Conservation (phyloP, 2,113 vertebrate species). For the Upupa epops region DNA sequence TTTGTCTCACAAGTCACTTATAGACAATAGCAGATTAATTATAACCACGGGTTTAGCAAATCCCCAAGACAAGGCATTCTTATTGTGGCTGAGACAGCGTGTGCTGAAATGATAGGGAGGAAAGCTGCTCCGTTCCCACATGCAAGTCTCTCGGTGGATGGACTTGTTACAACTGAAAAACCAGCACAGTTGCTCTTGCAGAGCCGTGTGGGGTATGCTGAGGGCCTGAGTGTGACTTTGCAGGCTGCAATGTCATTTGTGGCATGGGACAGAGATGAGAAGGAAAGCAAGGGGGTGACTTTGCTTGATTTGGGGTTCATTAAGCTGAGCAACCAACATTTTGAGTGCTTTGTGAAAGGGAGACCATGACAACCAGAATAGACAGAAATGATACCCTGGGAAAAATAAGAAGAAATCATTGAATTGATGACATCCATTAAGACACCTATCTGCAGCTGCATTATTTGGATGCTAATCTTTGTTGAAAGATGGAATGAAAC, state of each 20-base stretch:
- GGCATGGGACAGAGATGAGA: background rate
- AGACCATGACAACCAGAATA: background rate
- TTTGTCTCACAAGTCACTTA: slow-evolving; percentile 41
- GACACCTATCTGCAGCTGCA: background rate
- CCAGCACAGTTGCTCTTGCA: background rate
- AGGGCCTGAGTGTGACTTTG: background rate
- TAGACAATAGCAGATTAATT: slow-evolving; percentile 68
- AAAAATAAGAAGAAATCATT: background rate
- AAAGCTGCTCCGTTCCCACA: slow-evolving; percentile 7
- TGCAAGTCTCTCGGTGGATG: slow-evolving; percentile 11
- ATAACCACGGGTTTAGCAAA: slow-evolving; percentile 60
- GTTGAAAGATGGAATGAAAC: background rate
- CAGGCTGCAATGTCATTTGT: background rate
- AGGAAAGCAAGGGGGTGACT: background rate
- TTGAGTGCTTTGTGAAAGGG: background rate
- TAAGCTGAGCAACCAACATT: background rate
- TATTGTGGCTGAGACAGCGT: background rate
- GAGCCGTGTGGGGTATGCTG: background rate
- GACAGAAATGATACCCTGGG: background rate
- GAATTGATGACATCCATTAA: background rate
- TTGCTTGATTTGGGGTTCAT: background rate
- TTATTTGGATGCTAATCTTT: background rate
- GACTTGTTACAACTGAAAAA: background rate
- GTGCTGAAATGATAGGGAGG: slow-evolving; percentile 38
- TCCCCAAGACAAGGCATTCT: slow-evolving; percentile 53